A percentile compares a stretch with the other conserved stretches of the same genome.
Conservation (phyloP, 2,797 vertebrate species). For the Aplochiton taeniatus region DNA sequence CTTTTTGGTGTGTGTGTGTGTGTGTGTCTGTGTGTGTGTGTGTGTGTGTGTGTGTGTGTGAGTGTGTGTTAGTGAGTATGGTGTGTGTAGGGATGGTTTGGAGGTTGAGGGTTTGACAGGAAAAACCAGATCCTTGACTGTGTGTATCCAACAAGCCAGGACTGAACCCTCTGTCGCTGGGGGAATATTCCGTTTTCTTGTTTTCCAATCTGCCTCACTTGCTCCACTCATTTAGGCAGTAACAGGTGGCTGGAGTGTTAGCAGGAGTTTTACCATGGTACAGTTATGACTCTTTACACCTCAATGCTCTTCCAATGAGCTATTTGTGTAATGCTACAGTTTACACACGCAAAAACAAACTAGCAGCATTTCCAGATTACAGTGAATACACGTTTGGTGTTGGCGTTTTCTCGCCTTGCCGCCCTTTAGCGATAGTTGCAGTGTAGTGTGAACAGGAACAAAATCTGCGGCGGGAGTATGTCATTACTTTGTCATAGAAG, state of each 20-base stretch:
- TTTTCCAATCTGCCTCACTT: neutral
- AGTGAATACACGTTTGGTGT: too few relatives aligned
- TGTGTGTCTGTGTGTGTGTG: neutral
- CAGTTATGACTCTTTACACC: slow-evolving; percentile 17
- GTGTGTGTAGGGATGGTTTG: slow-evolving; percentile 48
- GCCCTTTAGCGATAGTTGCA: too few relatives aligned
- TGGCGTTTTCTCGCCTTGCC: too few relatives aligned
- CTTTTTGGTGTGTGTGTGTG: too few relatives aligned
- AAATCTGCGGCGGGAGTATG: too few relatives aligned
- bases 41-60: slow-evolving; percentile 13
- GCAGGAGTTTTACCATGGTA: slow-evolving; percentile 1
- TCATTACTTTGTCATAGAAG: too few relatives aligned
- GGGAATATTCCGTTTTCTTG: slow-evolving; percentile 34
- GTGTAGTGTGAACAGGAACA: too few relatives aligned
- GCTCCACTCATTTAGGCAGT: slow-evolving; percentile 8
- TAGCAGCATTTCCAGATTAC: too few relatives aligned
- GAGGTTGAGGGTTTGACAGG: slow-evolving; percentile 64
- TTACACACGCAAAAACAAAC: too few relatives aligned
- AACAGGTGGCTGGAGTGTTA: neutral
- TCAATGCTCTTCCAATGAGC: too few relatives aligned
- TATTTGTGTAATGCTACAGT: too few relatives aligned
- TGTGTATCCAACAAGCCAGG: slow-evolving; percentile 56
- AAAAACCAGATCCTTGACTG: slow-evolving; percentile 73
- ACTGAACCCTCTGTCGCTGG: slow-evolving; percentile 39
- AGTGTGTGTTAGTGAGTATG: slow-evolving; percentile 33